Evolutionary conservation across 2,888 invertebrate genomes (phyloP).

Genomic region (Sphaerophoria taeniata): DNA sequence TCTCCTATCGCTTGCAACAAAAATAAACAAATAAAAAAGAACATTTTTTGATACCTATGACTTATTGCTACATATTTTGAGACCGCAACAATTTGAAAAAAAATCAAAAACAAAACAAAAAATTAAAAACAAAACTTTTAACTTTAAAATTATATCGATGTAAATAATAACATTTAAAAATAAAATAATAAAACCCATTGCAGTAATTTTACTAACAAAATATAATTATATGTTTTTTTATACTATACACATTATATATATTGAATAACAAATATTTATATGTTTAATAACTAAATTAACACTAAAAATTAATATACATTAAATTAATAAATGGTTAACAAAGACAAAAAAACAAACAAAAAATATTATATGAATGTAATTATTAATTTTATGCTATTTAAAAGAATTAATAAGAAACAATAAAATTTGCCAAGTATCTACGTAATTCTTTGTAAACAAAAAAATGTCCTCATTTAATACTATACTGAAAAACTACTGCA

Average conservation of each 20-base stretch:
- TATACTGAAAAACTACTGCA: constrained; percentile 16
- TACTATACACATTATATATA: constrained; percentile 53
- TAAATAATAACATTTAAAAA: constrained; percentile 58
- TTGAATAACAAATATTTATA: constrained; percentile 45
- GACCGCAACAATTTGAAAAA: constrained; percentile 31
- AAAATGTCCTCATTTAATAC: neutral
- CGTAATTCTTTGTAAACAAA: constrained; percentile 25
- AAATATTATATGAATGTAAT: constrained; percentile 46
- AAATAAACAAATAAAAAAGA: constrained; percentile 39
- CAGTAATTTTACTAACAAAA: constrained; percentile 63
- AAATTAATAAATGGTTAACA: constrained; percentile 43
- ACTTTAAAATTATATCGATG: constrained; percentile 41
- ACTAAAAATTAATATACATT: constrained; percentile 33
- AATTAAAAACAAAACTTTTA: constrained; percentile 27
- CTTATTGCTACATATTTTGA: constrained; percentile 55
- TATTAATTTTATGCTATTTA: constrained; percentile 54
- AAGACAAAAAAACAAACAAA: constrained; percentile 28
- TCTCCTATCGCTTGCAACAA: constrained; percentile 64
- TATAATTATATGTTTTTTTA: constrained; percentile 61
- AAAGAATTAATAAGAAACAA: constrained; percentile 1
- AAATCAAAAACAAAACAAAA: constrained; percentile 55
- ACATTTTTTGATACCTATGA: constrained; percentile 66
- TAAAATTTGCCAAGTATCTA: constrained; percentile 57
- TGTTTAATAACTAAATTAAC: constrained; percentile 37
- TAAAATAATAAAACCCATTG: constrained; percentile 33